These are phyloP conservation scores for Onychomys leucogaster DNA, from an alignment of 2,797 vertebrate species.

Conservation along the genomic window DNA sequence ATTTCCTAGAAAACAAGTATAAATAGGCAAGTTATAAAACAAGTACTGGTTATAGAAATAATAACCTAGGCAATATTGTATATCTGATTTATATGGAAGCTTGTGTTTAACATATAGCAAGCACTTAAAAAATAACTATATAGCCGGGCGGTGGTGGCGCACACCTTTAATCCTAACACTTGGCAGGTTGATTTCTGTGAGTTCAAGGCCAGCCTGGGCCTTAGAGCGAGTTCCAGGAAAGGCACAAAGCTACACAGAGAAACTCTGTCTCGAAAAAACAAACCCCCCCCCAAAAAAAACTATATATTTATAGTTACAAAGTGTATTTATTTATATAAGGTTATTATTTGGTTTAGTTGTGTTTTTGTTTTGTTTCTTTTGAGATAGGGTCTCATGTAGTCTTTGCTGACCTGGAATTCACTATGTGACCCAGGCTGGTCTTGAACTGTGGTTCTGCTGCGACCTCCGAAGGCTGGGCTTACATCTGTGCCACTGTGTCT, in stretches of 20 bases:
- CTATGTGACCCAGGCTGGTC: background rate
- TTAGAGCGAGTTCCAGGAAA: too few relatives aligned
- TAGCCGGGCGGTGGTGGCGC: too few relatives aligned
- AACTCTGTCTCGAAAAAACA: too few relatives aligned
- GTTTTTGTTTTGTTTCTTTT: background rate
- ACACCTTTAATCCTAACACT: too few relatives aligned
- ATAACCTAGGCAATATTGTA: background rate
- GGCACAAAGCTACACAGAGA: too few relatives aligned
- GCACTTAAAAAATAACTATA: background rate
- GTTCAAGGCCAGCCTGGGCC: too few relatives aligned
- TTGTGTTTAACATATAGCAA: constrained; percentile 26
- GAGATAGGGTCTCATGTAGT: background rate
- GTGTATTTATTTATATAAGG: constrained; percentile 15
- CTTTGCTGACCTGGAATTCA: background rate
- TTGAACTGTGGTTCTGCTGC: background rate
- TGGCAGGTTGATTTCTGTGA: too few relatives aligned
- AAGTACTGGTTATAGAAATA: constrained; percentile 28
- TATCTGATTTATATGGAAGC: constrained; percentile 30
- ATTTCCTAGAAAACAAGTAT: constrained; percentile 38
- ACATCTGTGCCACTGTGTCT: background rate
- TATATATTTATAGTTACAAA: constrained; percentile 19
- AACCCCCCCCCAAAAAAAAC: too few relatives aligned
- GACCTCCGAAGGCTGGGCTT: background rate
- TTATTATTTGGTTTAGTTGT: background rate
- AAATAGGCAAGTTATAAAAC: constrained; percentile 37